These are phyloP conservation scores for Cyclargus thomasi DNA, from an alignment of 1,140 invertebrate species.

Conservation along the genomic window DNA sequence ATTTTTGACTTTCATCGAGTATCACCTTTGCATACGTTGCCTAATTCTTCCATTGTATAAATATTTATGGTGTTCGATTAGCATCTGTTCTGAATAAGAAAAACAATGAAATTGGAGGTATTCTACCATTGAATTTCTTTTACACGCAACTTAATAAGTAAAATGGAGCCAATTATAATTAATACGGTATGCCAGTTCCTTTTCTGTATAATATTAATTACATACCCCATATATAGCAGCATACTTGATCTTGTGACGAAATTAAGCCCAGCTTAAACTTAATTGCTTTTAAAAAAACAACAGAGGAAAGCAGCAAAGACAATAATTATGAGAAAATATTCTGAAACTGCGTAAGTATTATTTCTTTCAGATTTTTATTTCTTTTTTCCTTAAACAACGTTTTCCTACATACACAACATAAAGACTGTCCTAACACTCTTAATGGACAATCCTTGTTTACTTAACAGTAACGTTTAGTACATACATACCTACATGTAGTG, in stretches of 20 bases:
- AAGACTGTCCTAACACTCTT: too few relatives aligned
- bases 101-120: not conserved
- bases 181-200: conserved; percentile 20
- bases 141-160: conserved; percentile 23
- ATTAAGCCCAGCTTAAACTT: conserved; percentile 7
- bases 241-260: conserved; percentile 15
- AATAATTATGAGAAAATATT: conserved; percentile 39
- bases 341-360: conserved; percentile 44
- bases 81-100: not conserved
- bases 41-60: not conserved
- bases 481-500: too few relatives aligned
- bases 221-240: conserved; percentile 17
- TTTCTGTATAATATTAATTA: conserved; percentile 20
- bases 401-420: too few relatives aligned
- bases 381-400: too few relatives aligned
- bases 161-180: conserved; percentile 22
- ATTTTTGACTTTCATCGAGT: not conserved
- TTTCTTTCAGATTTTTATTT: too few relatives aligned
- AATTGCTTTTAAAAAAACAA: not conserved
- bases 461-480: too few relatives aligned
- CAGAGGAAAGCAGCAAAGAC: not conserved
- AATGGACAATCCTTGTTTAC: too few relatives aligned
- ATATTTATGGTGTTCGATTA: not conserved
- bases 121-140: conserved; percentile 14
- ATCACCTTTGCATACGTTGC: not conserved